Conservation (phyloP, 2,888 invertebrate species). For the Cerastis rubricosa region DNA sequence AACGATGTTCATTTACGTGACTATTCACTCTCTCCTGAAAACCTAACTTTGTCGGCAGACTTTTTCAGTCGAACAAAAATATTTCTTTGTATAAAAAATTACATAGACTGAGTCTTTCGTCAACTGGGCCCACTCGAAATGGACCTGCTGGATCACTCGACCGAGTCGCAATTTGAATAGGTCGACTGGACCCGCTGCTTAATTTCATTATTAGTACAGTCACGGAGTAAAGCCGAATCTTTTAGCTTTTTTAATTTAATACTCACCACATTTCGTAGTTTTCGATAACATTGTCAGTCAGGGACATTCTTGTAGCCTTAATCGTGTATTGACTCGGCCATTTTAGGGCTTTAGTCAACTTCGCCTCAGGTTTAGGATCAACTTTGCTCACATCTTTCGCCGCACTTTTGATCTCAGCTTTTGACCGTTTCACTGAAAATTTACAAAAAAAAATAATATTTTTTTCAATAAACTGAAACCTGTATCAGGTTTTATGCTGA, state of each 20-base stretch:
- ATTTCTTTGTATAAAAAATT: neutral
- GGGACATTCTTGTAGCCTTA: slow-evolving; percentile 72
- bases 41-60: neutral
- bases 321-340: slow-evolving; percentile 76
- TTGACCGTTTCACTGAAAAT: slow-evolving; percentile 55
- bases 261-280: slow-evolving; percentile 76
- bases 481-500: neutral
- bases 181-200: no score
- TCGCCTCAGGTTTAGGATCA: neutral
- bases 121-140: no score
- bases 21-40: neutral
- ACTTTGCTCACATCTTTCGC: slow-evolving; percentile 10
- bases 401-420: neutral
- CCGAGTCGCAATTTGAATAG: no score
- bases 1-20: no score
- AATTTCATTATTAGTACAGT: no score
- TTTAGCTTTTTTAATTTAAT: no score
- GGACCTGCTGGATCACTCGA: no score
- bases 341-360: slow-evolving; percentile 46
- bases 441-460: neutral
- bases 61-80: neutral
- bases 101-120: neutral
- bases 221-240: no score
- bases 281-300: slow-evolving; percentile 77
- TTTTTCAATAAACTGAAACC: neutral